Evolutionary conservation across 2,888 invertebrate genomes (phyloP), one percentile per base, ranked within the genome.

Genomic region (Ectropis crepuscularia): DNA sequence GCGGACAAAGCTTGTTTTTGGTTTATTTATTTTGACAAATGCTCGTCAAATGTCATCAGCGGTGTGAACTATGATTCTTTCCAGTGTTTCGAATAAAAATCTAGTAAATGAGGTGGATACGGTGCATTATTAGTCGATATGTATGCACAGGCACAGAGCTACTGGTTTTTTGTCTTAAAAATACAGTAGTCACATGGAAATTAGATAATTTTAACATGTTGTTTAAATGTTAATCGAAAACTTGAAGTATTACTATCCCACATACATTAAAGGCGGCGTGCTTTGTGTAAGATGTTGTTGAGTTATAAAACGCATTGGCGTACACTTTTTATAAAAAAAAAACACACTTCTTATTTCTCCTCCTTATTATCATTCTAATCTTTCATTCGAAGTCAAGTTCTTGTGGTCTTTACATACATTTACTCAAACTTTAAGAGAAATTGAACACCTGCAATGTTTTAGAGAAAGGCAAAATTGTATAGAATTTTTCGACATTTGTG

Each of bases 171-270:
- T 68, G 47, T 67, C 62, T 6, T 50, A 39, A 71, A n/a, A 73
- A 80, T 76, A 83, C 83, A 81, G 83, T 81, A 84, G 83, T 79
- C 76, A 71, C 75, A 78, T 77, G 77, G 78, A 79, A 80, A 80
- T 80, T 72, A 76, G 71, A 70, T 69, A 75, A 67, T 70, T 70
- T 67, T 69, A 72, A 71, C 69, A 76, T 74, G 79, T 79, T 73
- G 70, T 82, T 79, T 78, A 78, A 73, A 85, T 84, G 79, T 69
- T 77, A 84, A 86, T 84, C 67, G 68, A 59, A 70, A 69, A 69
- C 69, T 74, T 75, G 73, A 76, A 74, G 77, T 74, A 77, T 73
- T 71, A 69, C 71, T 69, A 77, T 86, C 86, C 71, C 85, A 85
- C 83, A 84, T 86, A 82, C 75, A 82, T 86, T 83, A 82, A 50